Conservation (phyloP, 2,113 vertebrate species). For the Leucosticte australis region DNA sequence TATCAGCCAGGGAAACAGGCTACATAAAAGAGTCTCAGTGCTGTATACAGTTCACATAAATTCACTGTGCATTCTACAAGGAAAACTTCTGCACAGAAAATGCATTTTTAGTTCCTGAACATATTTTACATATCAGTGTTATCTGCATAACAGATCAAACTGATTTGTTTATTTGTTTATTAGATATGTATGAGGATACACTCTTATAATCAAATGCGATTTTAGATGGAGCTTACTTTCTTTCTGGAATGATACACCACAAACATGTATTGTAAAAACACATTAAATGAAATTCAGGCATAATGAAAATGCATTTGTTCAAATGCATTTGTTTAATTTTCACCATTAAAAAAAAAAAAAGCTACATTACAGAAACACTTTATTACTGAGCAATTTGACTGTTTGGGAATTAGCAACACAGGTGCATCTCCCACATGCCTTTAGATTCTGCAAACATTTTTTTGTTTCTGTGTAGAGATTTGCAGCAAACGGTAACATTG, state of each 20-base stretch:
- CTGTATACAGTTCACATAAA: constrained; percentile 75
- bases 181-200: constrained; percentile 60
- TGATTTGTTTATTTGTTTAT: constrained; percentile 80
- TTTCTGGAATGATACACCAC: constrained; percentile 37
- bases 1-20: constrained; percentile 76
- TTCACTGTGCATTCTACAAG: constrained; percentile 66
- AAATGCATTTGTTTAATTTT: too few relatives aligned
- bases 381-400: constrained; percentile 41
- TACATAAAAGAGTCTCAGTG: constrained; percentile 78
- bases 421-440: neutral
- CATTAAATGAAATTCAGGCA: constrained; percentile 71
- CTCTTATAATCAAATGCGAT: constrained; percentile 68
- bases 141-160: constrained; percentile 71
- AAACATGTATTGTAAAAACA: constrained; percentile 66
- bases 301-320: constrained; percentile 66
- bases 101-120: constrained; percentile 62
- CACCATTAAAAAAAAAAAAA: neutral
- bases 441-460: constrained; percentile 1
- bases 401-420: constrained; percentile 55
- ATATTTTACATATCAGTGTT: constrained; percentile 58
- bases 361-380: constrained; percentile 41
- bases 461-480: constrained; percentile 19
- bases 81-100: constrained; percentile 58
- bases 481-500: neutral
- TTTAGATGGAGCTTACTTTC: constrained; percentile 64